phyloP scores from a whole-genome alignment of 2,888 invertebrate species.

The Brachycybe producta region DNA sequence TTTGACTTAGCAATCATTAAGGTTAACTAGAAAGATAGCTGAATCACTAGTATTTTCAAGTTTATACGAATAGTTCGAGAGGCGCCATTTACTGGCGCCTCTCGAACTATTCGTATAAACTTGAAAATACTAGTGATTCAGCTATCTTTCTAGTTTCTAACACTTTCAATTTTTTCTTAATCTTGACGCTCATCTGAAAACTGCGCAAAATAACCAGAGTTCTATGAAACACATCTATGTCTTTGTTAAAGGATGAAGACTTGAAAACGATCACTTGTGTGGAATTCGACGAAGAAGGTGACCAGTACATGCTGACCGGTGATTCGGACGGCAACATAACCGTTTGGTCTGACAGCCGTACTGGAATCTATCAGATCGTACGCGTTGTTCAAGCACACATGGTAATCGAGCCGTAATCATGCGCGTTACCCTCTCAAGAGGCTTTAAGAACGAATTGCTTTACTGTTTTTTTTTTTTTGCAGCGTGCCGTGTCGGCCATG shows the following conservation, averaged over 20 bases:
- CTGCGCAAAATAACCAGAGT: too few species aligned
- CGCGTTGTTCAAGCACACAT: slow-evolving; percentile 20
- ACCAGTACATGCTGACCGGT: slow-evolving; percentile 62
- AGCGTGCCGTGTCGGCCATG: slow-evolving; percentile 59
- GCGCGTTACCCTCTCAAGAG: neutral
- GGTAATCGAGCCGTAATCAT: slow-evolving; percentile 4
- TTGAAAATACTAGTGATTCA: too few species aligned
- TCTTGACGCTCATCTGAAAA: too few species aligned
- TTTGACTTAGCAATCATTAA: too few species aligned
- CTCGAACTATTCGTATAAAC: too few species aligned
- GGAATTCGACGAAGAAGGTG: slow-evolving; percentile 81
- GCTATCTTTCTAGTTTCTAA: too few species aligned
- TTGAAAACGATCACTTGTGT: slow-evolving; percentile 49
- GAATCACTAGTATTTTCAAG: too few species aligned
- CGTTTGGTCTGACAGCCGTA: slow-evolving; percentile 75
- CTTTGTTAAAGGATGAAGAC: slow-evolving; percentile 20
- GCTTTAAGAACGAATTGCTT: neutral
- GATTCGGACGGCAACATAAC: slow-evolving; percentile 85
- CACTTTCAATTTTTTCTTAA: too few species aligned
- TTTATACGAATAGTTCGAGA: too few species aligned
- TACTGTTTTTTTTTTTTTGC: neutral
- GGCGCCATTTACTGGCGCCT: too few species aligned
- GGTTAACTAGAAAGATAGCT: too few species aligned
- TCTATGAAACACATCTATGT: too few species aligned
- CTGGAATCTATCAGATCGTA: slow-evolving; percentile 54